Evolutionary conservation across 2,797 vertebrate genomes (phyloP).

Genomic region (Pipistrellus kuhlii): DNA sequence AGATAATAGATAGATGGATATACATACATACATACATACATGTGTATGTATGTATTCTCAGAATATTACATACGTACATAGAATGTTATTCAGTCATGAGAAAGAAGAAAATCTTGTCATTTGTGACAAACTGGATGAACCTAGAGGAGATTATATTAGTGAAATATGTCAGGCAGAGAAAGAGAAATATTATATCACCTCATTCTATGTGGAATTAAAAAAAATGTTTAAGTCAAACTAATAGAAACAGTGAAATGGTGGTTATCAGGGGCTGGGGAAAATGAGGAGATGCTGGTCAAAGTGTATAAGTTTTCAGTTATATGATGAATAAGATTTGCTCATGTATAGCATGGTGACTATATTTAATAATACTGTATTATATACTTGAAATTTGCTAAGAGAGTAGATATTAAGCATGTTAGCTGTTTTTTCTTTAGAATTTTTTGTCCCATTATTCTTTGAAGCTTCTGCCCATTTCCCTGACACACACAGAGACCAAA

Average conservation of each 20-base stretch:
- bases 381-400: background rate
- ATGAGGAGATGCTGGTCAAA: background rate
- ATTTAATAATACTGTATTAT: background rate
- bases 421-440: background rate
- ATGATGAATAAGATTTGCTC: background rate
- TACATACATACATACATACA: too few relatives aligned
- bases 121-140: background rate
- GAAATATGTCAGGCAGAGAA: background rate
- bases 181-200: background rate
- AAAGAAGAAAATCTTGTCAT: background rate
- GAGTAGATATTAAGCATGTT: background rate
- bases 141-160: background rate
- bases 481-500: too few relatives aligned
- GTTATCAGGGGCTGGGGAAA: too few relatives aligned
- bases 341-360: too few relatives aligned
- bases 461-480: background rate
- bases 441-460: background rate
- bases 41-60: too few relatives aligned
- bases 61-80: too few relatives aligned
- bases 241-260: background rate
- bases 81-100: background rate
- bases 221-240: background rate
- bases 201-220: background rate
- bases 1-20: background rate
- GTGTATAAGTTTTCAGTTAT: background rate